These are phyloP conservation scores for Alentia gelatinosa DNA, from an alignment of 2,888 invertebrate genomes.

Conservation along the genomic window DNA sequence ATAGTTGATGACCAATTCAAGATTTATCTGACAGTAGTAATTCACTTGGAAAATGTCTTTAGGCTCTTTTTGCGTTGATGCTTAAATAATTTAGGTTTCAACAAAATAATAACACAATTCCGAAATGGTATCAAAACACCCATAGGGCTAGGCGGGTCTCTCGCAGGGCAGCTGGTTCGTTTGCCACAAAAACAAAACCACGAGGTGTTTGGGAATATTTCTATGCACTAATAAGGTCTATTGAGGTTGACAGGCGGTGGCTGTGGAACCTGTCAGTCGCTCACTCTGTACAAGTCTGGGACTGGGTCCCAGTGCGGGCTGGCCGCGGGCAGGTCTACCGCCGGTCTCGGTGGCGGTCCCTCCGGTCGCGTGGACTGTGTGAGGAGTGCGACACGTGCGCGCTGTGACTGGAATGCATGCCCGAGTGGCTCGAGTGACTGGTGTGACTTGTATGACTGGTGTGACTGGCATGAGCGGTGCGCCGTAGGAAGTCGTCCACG, in stretches of 20 bases:
- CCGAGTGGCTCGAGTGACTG: not conserved
- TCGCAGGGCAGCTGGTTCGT: not conserved
- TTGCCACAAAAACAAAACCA: not conserved
- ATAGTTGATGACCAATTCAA: too few species aligned
- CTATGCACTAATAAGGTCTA: not conserved
- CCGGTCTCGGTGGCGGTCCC: slow-evolving; percentile 48
- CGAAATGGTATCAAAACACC: too few species aligned
- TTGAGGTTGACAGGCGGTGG: not conserved
- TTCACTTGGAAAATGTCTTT: too few species aligned
- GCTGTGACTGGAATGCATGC: slow-evolving; percentile 81
- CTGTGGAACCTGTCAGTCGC: not conserved
- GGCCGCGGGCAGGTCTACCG: not conserved
- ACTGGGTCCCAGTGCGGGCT: not conserved
- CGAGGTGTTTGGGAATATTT: not conserved
- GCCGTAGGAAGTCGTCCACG: slow-evolving; percentile 92
- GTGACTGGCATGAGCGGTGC: slow-evolving; percentile 82
- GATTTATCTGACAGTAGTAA: too few species aligned
- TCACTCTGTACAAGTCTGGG: too few species aligned
- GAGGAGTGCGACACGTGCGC: not conserved
- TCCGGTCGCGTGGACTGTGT: slow-evolving; percentile 23
- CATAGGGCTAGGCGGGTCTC: too few species aligned
- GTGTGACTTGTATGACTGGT: not conserved
- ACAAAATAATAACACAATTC: too few species aligned
- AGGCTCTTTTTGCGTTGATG: too few species aligned
- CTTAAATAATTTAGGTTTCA: too few species aligned